phyloP scores from a whole-genome alignment of 2,113 vertebrate species.

The Pelusios castaneus region DNA sequence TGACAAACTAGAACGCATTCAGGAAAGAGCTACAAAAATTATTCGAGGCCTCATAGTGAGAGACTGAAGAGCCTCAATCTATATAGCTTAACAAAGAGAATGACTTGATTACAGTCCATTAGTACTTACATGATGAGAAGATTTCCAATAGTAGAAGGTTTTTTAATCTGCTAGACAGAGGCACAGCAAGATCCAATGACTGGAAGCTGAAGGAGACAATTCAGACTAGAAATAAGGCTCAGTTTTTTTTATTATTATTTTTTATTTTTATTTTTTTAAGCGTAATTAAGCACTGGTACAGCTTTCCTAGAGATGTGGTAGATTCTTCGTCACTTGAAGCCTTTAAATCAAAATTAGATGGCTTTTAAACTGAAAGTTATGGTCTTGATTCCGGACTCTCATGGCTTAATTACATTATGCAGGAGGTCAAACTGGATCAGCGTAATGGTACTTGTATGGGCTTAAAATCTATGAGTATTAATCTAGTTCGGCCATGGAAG shows the following conservation, averaged over 20 bases:
- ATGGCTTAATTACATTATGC: constrained; percentile 61
- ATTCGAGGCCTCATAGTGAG: neutral
- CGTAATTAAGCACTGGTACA: constrained; percentile 29
- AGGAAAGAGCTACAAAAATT: neutral
- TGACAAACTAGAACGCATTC: neutral
- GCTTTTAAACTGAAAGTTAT: constrained; percentile 46
- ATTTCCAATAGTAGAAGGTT: neutral
- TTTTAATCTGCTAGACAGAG: neutral
- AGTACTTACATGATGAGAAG: neutral
- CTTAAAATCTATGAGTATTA: constrained; percentile 54
- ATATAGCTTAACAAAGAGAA: neutral
- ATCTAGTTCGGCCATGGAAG: constrained; percentile 50
- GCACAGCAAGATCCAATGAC: neutral
- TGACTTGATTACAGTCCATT: neutral
- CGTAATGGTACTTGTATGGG: constrained; percentile 64
- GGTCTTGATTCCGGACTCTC: constrained; percentile 38
- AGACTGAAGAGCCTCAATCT: neutral
- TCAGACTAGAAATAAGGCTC: neutral
- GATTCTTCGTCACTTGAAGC: constrained; percentile 44
- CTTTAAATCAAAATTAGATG: constrained; percentile 58
- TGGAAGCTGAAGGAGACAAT: neutral
- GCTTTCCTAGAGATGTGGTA: constrained; percentile 11
- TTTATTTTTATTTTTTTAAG: no score
- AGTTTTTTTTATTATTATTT: no score
- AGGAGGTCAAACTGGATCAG: constrained; percentile 63